Percentiles rank a stretch among this genome's conserved stretches.
These are phyloP conservation scores for Columbina picui DNA, from an alignment of 2,113 vertebrate species.

Conservation along the genomic window DNA sequence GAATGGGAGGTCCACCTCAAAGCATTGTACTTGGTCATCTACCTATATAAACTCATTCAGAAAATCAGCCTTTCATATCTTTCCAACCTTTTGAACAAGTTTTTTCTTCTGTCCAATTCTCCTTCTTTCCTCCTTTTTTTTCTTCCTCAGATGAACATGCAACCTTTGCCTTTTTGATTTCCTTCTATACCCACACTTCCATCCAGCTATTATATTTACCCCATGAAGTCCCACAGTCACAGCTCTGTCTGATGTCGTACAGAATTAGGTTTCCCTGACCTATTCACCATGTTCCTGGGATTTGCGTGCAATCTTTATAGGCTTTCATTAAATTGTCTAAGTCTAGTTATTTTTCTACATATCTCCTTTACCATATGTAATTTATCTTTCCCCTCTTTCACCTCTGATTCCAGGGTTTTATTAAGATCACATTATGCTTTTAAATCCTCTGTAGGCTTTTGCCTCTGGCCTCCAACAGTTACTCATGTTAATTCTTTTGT, in stretches of 20 bases:
- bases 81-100: background rate
- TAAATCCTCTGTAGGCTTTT: background rate
- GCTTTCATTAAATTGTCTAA: background rate
- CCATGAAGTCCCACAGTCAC: background rate
- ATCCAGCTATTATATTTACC: background rate
- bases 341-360: background rate
- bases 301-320: background rate
- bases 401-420: background rate
- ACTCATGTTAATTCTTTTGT: background rate
- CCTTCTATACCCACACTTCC: background rate
- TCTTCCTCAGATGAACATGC: background rate
- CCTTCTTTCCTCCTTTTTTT: background rate
- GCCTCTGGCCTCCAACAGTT: background rate
- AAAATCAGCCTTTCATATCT: background rate
- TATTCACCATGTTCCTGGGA: background rate
- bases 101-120: background rate
- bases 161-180: background rate
- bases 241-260: background rate
- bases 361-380: background rate
- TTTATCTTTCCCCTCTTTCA: background rate
- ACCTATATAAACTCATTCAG: background rate
- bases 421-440: background rate
- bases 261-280: background rate
- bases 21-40: background rate
- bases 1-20: background rate